These are phyloP conservation scores for Taeniopygia guttata DNA, from an alignment of 2,797 vertebrate genomes.

Conservation along the genomic window DNA sequence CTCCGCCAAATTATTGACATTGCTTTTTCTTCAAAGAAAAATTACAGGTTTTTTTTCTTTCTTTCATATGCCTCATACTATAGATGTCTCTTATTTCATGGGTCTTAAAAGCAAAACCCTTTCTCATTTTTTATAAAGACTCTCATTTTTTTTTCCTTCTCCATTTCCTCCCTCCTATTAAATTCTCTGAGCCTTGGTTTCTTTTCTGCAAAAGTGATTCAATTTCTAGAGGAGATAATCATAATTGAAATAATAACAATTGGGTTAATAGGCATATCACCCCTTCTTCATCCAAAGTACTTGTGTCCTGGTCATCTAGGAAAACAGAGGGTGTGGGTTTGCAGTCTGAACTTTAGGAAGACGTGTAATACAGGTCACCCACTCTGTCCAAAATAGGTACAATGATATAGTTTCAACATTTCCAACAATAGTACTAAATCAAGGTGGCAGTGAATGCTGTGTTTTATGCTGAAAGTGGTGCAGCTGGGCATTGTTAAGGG, in stretches of 20 bases:
- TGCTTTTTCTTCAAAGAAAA: neutral
- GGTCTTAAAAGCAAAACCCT: neutral
- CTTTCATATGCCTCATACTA: neutral
- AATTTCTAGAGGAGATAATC: neutral
- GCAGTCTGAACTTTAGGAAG: neutral
- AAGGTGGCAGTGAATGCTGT: neutral
- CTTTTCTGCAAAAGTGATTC: neutral
- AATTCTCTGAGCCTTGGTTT: neutral
- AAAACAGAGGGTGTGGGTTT: neutral
- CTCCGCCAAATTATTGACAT: neutral
- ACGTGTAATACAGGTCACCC: neutral
- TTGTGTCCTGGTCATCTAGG: neutral
- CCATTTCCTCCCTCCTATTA: accelerated
- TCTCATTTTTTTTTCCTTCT: neutral
- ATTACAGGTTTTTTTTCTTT: accelerated
- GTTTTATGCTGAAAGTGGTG: neutral
- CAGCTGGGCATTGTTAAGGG: neutral
- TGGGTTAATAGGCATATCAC: neutral
- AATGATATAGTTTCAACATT: neutral
- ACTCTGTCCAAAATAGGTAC: neutral
- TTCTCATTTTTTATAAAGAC: neutral
- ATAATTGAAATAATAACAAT: neutral
- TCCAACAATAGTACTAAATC: neutral
- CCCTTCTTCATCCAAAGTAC: neutral
- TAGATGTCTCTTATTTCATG: neutral